Evolutionary conservation across 2,797 vertebrate species (phyloP).

Genomic region (Tinamus major): DNA sequence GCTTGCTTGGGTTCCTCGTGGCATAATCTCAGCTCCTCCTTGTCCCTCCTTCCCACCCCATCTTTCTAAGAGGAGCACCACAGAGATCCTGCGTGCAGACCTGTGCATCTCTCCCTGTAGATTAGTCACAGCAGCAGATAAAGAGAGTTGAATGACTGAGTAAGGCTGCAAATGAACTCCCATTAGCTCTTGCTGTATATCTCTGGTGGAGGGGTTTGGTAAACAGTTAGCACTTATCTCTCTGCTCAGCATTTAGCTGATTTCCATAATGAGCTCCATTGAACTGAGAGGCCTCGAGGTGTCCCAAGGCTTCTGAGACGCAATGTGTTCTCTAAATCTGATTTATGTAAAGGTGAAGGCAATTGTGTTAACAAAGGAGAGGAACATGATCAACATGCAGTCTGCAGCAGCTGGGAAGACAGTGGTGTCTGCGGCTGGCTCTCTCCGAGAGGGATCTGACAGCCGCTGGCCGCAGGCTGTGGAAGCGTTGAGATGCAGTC

Average conservation of each 20-base stretch:
- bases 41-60: neutral
- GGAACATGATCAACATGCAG: slow-evolving; percentile 21
- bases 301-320: slow-evolving; percentile 70
- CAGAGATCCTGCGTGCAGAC: neutral
- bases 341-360: slow-evolving; percentile 74
- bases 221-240: slow-evolving; percentile 78
- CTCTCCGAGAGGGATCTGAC: neutral
- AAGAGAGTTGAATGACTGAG: slow-evolving; percentile 66
- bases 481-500: neutral
- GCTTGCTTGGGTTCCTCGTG: neutral
- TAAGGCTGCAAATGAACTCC: slow-evolving; percentile 70
- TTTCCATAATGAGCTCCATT: slow-evolving; percentile 82
- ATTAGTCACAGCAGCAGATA: slow-evolving; percentile 69
- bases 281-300: slow-evolving; percentile 79
- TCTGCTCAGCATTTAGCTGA: slow-evolving; percentile 79
- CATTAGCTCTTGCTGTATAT: slow-evolving; percentile 62
- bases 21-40: neutral
- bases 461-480: neutral
- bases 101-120: neutral
- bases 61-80: neutral
- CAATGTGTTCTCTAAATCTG: slow-evolving; percentile 73
- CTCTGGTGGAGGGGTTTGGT: slow-evolving; percentile 67
- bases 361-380: slow-evolving; percentile 63
- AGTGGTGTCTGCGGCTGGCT: neutral
- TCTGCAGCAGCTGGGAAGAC: neutral